Evolutionary conservation across 2,888 invertebrate genomes (phyloP).

Genomic region (Drosophila birchii): DNA sequence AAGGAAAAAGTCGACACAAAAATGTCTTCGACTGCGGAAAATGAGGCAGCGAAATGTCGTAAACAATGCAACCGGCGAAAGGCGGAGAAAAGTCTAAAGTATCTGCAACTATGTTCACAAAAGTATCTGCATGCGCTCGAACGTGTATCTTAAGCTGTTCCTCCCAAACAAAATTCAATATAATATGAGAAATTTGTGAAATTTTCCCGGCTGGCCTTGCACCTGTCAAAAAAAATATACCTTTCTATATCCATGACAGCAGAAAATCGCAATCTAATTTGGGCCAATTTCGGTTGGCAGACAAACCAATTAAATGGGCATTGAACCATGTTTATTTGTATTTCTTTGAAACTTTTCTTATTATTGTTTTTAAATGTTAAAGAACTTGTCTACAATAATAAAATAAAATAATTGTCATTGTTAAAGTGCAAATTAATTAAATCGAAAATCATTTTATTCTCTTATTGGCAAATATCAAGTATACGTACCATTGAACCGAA

Average conservation of each 20-base stretch:
- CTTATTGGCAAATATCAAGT: no score
- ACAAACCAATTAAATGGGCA: slow-evolving; percentile 58
- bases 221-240: slow-evolving; percentile 43
- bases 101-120: slow-evolving; percentile 32
- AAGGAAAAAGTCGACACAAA: slow-evolving; percentile 75
- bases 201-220: slow-evolving; percentile 38
- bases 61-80: slow-evolving; percentile 77
- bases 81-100: slow-evolving; percentile 68
- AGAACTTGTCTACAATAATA: no score
- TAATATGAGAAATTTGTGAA: not conserved
- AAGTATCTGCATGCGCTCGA: slow-evolving; percentile 33
- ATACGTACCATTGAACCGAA: not conserved
- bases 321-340: slow-evolving; percentile 43
- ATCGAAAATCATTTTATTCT: not conserved
- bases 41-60: slow-evolving; percentile 76
- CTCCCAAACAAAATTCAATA: not conserved
- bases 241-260: slow-evolving; percentile 26
- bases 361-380: not conserved
- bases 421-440: not conserved
- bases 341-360: slow-evolving; percentile 14
- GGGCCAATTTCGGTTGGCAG: slow-evolving; percentile 40
- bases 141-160: slow-evolving; percentile 6
- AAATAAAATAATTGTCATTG: not conserved
- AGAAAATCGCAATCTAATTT: slow-evolving; percentile 19
- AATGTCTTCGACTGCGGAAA: slow-evolving; percentile 77